Evolutionary conservation across 37 sponge, comb jelly and placozoan species (phyloP).

Genomic region (Geodia barretti): DNA sequence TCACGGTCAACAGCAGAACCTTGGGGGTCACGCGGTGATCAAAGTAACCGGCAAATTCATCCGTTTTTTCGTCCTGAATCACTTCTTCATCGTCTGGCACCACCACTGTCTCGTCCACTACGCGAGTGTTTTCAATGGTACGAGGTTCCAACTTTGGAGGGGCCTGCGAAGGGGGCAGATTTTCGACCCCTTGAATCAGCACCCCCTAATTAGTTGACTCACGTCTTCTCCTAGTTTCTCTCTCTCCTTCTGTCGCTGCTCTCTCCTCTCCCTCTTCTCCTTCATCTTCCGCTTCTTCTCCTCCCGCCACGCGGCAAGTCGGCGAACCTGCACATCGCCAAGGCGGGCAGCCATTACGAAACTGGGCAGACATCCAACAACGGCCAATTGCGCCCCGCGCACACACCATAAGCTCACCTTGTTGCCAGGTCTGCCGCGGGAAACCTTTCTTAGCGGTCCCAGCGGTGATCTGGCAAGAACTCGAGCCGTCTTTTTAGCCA

Average conservation of each 20-base stretch:
- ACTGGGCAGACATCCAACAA: no score
- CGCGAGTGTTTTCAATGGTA: conserved; percentile 88
- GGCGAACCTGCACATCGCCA: conserved; percentile 6
- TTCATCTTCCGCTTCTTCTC: conserved; percentile 51
- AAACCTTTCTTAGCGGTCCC: neutral
- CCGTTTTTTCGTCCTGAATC: conserved; percentile 79
- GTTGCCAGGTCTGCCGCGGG: neutral
- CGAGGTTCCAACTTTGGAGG: conserved; percentile 81
- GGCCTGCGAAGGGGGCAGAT: conserved; percentile 22
- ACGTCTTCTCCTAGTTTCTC: conserved; percentile 76
- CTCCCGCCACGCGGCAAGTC: conserved; percentile 28
- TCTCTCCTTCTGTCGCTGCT: conserved; percentile 59
- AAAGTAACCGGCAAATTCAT: conserved; percentile 92
- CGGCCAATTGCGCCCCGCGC: no score
- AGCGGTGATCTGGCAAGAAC: neutral
- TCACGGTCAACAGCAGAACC: conserved; percentile 78
- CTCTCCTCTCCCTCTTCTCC: conserved; percentile 56
- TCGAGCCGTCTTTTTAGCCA: neutral
- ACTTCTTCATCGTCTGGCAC: conserved; percentile 87
- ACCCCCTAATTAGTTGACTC: neutral
- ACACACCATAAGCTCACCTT: neutral
- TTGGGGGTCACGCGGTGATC: conserved; percentile 67
- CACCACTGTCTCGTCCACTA: conserved; percentile 83
- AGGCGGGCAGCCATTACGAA: no score
- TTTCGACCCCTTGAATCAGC: neutral